Evolutionary conservation across 1,140 invertebrate genomes (phyloP).

Genomic region (Drosophila truncata): DNA sequence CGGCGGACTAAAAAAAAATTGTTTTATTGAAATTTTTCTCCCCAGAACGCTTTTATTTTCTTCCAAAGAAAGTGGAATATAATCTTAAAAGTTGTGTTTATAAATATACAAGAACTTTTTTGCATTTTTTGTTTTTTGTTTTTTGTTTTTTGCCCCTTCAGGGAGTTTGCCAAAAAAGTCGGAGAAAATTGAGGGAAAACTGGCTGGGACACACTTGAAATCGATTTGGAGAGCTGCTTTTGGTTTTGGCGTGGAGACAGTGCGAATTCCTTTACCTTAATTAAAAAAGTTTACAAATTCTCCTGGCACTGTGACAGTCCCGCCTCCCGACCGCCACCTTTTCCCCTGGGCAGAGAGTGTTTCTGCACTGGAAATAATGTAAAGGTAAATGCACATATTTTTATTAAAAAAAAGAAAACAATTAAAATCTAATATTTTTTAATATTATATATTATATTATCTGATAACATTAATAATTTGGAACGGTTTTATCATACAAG

Average conservation of each 20-base stretch:
- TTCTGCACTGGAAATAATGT: not conserved
- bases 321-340: conserved; percentile 10
- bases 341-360: not conserved
- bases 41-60: conserved; percentile 17
- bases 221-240: conserved; percentile 25
- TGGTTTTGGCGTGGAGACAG: conserved; percentile 20
- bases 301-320: conserved; percentile 57
- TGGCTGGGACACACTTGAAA: conserved; percentile 14
- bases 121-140: too few relatives aligned
- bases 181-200: conserved; percentile 11
- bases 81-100: conserved; percentile 24
- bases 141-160: not conserved
- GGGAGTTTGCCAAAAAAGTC: conserved; percentile 20
- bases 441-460: too few relatives aligned
- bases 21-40: conserved; percentile 24
- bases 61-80: conserved; percentile 20
- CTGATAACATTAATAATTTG: too few relatives aligned
- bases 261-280: conserved; percentile 78
- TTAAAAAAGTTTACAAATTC: conserved; percentile 79
- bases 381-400: not conserved
- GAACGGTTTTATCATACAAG: too few relatives aligned
- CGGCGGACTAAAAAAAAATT: conserved; percentile 1
- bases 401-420: too few relatives aligned
- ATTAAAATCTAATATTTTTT: too few relatives aligned
- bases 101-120: conserved; percentile 11